Conservation (phyloP, 2,113 vertebrate genomes). For the Myotis yumanensis region DNA sequence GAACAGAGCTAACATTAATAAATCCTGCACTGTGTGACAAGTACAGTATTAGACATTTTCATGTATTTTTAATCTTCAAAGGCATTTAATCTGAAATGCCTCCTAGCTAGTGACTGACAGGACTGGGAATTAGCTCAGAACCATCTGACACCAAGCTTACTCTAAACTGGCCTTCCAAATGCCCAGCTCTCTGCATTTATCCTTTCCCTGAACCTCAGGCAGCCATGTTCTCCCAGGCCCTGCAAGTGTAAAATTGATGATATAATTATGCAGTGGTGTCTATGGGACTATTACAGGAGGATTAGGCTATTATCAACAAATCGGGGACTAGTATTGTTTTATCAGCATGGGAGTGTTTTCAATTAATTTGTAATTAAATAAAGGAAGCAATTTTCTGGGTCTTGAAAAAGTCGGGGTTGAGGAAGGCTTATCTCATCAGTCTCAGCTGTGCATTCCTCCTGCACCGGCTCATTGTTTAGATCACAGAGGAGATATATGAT, state of each 20-base stretch:
- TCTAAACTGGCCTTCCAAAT: neutral
- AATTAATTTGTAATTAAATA: conserved; percentile 91
- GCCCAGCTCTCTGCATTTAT: neutral
- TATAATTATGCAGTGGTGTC: conserved; percentile 79
- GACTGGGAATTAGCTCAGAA: neutral
- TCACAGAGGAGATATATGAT: conserved; percentile 84
- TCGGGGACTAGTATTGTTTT: conserved; percentile 81
- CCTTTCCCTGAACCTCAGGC: conserved; percentile 65
- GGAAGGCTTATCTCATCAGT: conserved; percentile 86
- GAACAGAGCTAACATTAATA: neutral
- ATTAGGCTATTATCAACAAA: conserved; percentile 88
- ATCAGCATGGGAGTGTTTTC: conserved; percentile 84
- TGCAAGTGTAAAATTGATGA: conserved; percentile 82
- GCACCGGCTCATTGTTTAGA: conserved; percentile 87
- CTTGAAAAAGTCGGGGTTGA: conserved; percentile 82
- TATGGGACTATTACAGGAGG: conserved; percentile 79
- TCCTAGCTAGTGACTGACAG: neutral
- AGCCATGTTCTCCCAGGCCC: conserved; percentile 73
- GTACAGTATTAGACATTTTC: neutral
- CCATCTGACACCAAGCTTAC: neutral
- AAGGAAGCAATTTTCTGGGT: conserved; percentile 86
- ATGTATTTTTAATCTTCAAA: neutral
- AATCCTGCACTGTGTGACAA: neutral
- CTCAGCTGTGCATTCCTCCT: conserved; percentile 86
- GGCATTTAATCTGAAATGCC: neutral